Conservation (phyloP, 2,888 invertebrate species). For the Pilophorus perplexus region DNA sequence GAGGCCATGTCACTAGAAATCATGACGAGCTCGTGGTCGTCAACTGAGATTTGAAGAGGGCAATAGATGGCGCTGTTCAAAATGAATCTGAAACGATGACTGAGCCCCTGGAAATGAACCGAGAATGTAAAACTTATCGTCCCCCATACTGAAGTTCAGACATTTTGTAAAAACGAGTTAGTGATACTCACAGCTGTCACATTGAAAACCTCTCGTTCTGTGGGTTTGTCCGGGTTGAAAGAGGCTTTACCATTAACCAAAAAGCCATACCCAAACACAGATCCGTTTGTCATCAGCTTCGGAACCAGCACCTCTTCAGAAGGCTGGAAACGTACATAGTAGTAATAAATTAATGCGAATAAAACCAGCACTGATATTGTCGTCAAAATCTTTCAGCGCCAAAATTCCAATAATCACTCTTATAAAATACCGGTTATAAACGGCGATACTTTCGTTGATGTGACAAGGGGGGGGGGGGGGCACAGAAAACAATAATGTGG, state of each 20-base stretch:
- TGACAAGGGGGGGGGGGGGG: too few species aligned
- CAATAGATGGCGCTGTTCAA: conserved; percentile 53
- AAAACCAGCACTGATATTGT: too few species aligned
- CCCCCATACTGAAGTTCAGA: too few species aligned
- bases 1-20: conserved; percentile 53
- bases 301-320: conserved; percentile 49
- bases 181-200: conserved; percentile 49
- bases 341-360: not conserved
- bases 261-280: conserved; percentile 49
- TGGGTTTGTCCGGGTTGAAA: conserved; percentile 44
- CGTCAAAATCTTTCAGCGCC: too few species aligned
- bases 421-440: not conserved
- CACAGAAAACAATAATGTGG: too few species aligned
- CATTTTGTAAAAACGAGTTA: too few species aligned
- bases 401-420: not conserved
- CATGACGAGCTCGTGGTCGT: conserved; percentile 52
- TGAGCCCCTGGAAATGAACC: conserved; percentile 48
- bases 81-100: conserved; percentile 52
- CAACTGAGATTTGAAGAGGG: conserved; percentile 53
- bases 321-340: conserved; percentile 38
- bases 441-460: too few species aligned
- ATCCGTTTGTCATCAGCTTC: conserved; percentile 47
- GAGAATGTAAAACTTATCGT: not conserved
- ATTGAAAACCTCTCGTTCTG: conserved; percentile 49
- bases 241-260: conserved; percentile 51